Evolutionary conservation across 2,888 invertebrate species (phyloP).

Genomic region (Gymnocheta viridis): DNA sequence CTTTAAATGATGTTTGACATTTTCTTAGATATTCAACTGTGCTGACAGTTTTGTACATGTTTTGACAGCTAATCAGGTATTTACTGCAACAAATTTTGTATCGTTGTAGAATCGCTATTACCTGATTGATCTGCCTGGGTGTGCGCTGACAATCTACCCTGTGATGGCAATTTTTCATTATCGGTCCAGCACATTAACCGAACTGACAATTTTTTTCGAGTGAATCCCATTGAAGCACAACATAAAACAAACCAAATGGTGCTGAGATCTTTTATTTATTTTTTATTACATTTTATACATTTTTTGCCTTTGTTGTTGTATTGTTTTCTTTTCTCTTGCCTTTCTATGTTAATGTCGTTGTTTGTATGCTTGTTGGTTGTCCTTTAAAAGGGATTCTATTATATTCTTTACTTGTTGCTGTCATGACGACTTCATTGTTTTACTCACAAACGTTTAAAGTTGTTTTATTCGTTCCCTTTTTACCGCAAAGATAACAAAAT

Average conservation of each 20-base stretch:
- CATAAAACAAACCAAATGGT: slow-evolving; percentile 42
- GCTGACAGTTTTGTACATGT: too few relatives aligned
- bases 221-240: slow-evolving; percentile 26
- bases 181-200: background rate
- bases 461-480: slow-evolving; percentile 7
- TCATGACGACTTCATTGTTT: slow-evolving; percentile 61
- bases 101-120: too few relatives aligned
- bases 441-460: slow-evolving; percentile 58
- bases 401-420: slow-evolving; percentile 62
- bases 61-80: too few relatives aligned
- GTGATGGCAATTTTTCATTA: too few relatives aligned
- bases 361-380: slow-evolving; percentile 52
- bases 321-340: slow-evolving; percentile 15
- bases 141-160: too few relatives aligned
- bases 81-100: too few relatives aligned
- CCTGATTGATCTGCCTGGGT: too few relatives aligned
- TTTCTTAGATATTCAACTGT: too few relatives aligned
- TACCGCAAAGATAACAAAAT: slow-evolving; percentile 68
- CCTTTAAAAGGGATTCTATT: slow-evolving; percentile 61
- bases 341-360: slow-evolving; percentile 45
- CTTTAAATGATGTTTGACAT: too few relatives aligned
- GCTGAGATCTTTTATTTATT: slow-evolving; percentile 50
- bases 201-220: background rate
- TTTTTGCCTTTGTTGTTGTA: slow-evolving; percentile 17
- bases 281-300: slow-evolving; percentile 56